Evolutionary conservation across 92 coral and sea anemone species (phyloP), one percentile per base, ranked within the genome.

Genomic region (Heteractis magnifica): DNA sequence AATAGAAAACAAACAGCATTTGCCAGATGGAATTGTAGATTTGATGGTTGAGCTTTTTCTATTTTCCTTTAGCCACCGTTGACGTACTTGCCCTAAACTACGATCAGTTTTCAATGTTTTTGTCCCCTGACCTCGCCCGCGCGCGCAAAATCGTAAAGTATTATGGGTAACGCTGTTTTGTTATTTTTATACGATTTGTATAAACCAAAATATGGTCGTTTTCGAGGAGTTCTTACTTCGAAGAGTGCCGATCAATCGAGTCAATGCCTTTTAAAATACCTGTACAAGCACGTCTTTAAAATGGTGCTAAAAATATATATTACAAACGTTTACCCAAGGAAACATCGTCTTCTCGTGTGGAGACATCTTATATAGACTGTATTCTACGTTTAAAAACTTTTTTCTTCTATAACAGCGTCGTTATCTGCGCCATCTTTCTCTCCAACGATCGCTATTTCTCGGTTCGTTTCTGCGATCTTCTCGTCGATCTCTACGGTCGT

Each of bases 361-460:
- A 5, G 49, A 6, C 13, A 5, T 68, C 49, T 68, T 10, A 20
- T 26, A 68, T 68, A 68, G 73, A 68, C 73, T 68, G 58, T 53
- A 26, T 68, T 68, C 6, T 23, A 68, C 73, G 73, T 68, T 68
- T 68, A 74, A 74, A 51, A 49, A 74, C 19, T 8, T 10, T 13
- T 74, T 74, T 49, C 21, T 74, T 49, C 20, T 74, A 1, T 10
- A 8, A 21, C 8, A 18, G 13, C 41, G 23, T 49, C 13, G n/a
- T 68, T 44, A 85, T 70, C 88, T 72, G 10, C 88, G 88, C 88
- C 88, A 85, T 87, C 87, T 87, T 65, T 87, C 93, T 11, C 81
- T 83, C 77, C 93, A 82, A n/a, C 93, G 86, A 34, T 86, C 88
- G 26, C 78, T 86, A 56, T 86, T 80, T 59, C 92, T 49, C 78